Percentiles rank a stretch among this genome's conserved stretches.
These are phyloP conservation scores for Pseudomugil tenellus DNA, from an alignment of 2,797 vertebrate species.

Conservation along the genomic window DNA sequence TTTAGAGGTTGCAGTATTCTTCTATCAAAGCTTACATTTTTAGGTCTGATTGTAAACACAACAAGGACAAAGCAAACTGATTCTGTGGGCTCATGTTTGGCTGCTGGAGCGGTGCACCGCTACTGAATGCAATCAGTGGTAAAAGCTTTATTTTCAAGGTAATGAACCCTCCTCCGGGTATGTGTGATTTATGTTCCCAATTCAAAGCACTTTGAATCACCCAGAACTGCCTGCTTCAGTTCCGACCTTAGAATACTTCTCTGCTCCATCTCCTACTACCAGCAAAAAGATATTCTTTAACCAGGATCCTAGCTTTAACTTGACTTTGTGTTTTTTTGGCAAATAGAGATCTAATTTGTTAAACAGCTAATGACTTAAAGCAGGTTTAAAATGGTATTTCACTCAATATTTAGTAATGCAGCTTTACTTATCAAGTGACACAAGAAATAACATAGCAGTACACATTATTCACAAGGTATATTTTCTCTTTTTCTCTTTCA, in stretches of 20 bases:
- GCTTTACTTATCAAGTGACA: constrained; percentile 10
- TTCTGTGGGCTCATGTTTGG: constrained; percentile 19
- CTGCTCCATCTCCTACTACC: constrained; percentile 18
- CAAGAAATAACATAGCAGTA: background rate
- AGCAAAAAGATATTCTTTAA: constrained; percentile 6
- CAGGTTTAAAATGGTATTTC: background rate
- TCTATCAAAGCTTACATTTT: constrained; percentile 21
- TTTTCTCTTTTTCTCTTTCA: background rate
- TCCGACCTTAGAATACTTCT: constrained; percentile 65
- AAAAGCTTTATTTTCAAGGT: constrained; percentile 76
- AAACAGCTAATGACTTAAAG: background rate
- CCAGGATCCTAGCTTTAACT: background rate
- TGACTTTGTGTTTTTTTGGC: background rate
- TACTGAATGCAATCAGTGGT: constrained; percentile 62
- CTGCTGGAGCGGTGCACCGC: constrained; percentile 28
- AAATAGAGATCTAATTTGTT: background rate
- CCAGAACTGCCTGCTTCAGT: constrained; percentile 56
- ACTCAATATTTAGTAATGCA: background rate
- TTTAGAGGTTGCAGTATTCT: constrained; percentile 20
- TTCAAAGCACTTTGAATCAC: constrained; percentile 69
- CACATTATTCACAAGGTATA: background rate
- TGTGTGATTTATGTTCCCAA: constrained; percentile 71
- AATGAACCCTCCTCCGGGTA: constrained; percentile 68
- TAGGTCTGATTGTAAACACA: constrained; percentile 38
- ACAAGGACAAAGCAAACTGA: constrained; percentile 47